Evolutionary conservation across 1,140 invertebrate species (phyloP).

Genomic region (Drosophila tsacasi): DNA sequence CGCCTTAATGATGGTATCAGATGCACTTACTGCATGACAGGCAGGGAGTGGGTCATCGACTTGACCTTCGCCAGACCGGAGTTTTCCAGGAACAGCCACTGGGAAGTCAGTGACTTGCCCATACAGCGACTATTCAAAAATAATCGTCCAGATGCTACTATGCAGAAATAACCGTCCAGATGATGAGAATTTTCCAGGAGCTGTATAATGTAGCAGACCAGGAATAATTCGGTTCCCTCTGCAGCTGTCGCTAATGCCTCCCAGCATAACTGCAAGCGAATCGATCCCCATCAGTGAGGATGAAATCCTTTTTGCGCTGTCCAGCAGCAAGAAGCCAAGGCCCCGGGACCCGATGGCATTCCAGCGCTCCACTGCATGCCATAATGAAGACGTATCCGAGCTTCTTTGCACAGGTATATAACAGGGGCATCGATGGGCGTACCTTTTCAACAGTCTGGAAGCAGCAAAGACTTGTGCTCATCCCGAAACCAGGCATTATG

Average conservation of each 20-base stretch:
- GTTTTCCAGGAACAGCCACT: too few relatives aligned
- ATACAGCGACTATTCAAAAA: too few relatives aligned
- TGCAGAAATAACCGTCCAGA: too few relatives aligned
- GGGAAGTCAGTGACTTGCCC: too few relatives aligned
- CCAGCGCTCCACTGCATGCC: background rate
- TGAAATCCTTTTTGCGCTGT: background rate
- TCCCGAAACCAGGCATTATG: too few relatives aligned
- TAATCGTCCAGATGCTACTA: too few relatives aligned
- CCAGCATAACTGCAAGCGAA: background rate
- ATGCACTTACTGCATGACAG: too few relatives aligned
- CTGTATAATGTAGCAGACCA: too few relatives aligned
- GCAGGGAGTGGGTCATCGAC: too few relatives aligned
- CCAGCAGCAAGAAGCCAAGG: background rate
- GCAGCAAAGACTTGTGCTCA: background rate
- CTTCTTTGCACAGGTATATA: background rate
- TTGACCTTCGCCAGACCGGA: too few relatives aligned
- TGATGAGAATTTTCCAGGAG: too few relatives aligned
- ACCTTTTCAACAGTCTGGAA: background rate
- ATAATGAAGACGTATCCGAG: background rate
- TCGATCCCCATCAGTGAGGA: background rate
- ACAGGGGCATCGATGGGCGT: background rate
- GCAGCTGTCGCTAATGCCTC: background rate
- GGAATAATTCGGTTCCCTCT: background rate
- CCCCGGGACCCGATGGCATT: background rate
- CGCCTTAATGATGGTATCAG: too few relatives aligned